A percentile compares a stretch with the other conserved stretches of the same genome.
Evolutionary conservation across 2,797 vertebrate genomes (phyloP).

Genomic region (Yasuhikotakia modesta): DNA sequence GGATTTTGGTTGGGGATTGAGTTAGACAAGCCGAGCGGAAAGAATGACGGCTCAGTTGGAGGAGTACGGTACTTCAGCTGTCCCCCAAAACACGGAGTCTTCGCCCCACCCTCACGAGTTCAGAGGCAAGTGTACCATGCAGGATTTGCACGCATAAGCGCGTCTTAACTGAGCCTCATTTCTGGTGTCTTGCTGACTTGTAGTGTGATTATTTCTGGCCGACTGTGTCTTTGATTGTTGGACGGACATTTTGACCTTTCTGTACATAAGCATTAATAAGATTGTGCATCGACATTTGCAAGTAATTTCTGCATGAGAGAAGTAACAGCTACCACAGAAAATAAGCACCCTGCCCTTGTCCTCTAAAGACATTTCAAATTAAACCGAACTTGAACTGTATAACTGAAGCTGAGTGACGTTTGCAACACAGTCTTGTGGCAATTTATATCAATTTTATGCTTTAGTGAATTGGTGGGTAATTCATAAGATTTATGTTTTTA

Average conservation of each 20-base stretch:
- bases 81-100: slow-evolving; percentile 89
- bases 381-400: background rate
- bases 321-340: background rate
- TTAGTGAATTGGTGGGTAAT: too few relatives aligned
- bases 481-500: too few relatives aligned
- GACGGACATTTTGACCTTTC: slow-evolving; percentile 21
- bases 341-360: slow-evolving; percentile 5
- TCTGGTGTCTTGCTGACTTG: slow-evolving; percentile 15
- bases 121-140: slow-evolving; percentile 79
- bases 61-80: slow-evolving; percentile 93
- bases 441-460: too few relatives aligned
- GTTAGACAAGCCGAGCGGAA: slow-evolving; percentile 92
- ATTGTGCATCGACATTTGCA: slow-evolving; percentile 45
- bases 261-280: slow-evolving; percentile 25
- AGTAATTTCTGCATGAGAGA: slow-evolving; percentile 36
- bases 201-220: slow-evolving; percentile 26
- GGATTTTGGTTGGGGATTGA: slow-evolving; percentile 95
- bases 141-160: slow-evolving; percentile 1
- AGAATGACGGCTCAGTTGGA: slow-evolving; percentile 93
- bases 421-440: too few relatives aligned
- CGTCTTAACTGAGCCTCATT: slow-evolving; percentile 20
- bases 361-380: slow-evolving; percentile 24
- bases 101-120: slow-evolving; percentile 92
- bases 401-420: background rate
- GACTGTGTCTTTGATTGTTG: slow-evolving; percentile 34